Conservation (phyloP, 2,797 vertebrate species). For the Columba guinea region DNA sequence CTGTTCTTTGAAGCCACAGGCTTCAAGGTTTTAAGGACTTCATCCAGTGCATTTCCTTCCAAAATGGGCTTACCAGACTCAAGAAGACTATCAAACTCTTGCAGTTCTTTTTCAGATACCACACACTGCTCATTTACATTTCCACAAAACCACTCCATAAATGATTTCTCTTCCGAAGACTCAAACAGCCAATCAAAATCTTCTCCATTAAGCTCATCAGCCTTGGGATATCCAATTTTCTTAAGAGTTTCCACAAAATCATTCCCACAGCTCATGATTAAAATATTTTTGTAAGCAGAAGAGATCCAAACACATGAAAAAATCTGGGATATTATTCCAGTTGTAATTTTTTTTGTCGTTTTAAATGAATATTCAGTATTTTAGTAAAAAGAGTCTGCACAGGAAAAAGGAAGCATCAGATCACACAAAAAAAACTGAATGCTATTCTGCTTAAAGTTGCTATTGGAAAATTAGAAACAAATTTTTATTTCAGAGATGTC, state of each 20-base stretch:
- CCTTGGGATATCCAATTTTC: constrained; percentile 84
- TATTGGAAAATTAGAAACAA: not conserved
- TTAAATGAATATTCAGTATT: constrained; percentile 16
- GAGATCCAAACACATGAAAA: constrained; percentile 38
- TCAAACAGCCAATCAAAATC: constrained; percentile 98
- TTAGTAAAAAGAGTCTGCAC: not conserved
- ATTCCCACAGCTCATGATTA: constrained; percentile 86
- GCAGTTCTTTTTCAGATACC: constrained; percentile 80
- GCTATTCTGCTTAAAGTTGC: not conserved
- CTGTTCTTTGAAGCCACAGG: constrained; percentile 20
- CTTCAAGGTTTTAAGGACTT: constrained; percentile 84
- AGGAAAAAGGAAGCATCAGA: constrained; percentile 47
- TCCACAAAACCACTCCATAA: constrained; percentile 89
- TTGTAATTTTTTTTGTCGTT: not conserved
- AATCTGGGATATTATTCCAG: not conserved
- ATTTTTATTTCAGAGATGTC: not conserved
- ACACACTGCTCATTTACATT: constrained; percentile 81
- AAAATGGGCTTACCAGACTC: constrained; percentile 82
- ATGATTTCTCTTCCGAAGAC: constrained; percentile 79
- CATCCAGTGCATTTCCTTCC: constrained; percentile 82
- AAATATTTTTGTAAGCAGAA: not conserved
- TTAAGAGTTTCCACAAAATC: constrained; percentile 88
- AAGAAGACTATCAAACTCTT: constrained; percentile 78
- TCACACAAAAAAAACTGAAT: not conserved
- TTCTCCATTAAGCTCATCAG: constrained; percentile 81